phyloP scores from a whole-genome alignment of 1,140 invertebrate species.

The Penaeus vannamei region DNA sequence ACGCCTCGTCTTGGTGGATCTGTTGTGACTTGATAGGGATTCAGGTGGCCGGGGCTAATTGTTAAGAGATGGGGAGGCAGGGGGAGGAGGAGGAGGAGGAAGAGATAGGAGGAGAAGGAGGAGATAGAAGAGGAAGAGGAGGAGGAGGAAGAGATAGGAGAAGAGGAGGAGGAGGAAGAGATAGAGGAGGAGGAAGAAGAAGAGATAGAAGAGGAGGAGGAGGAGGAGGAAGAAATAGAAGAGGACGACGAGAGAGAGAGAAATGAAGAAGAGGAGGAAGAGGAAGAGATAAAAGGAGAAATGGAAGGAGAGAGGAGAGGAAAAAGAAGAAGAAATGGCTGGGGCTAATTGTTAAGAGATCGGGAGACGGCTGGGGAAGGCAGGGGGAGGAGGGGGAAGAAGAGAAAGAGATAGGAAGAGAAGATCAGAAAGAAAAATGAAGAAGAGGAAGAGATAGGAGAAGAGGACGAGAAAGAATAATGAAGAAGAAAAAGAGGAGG shows the following conservation, averaged over 20 bases:
- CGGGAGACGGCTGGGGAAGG: not conserved
- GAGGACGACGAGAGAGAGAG: not conserved
- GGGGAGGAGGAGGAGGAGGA: not conserved
- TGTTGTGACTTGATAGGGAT: conserved; percentile 47
- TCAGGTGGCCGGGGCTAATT: conserved; percentile 47
- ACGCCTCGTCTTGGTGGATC: conserved; percentile 44
- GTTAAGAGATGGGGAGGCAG: conserved; percentile 39
- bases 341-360: conserved; percentile 1
- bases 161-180: too few species aligned
- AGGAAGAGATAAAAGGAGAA: too few species aligned
- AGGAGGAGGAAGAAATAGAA: not conserved
- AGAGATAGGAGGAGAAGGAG: too few species aligned
- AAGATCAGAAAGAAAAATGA: too few species aligned
- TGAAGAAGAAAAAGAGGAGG: too few species aligned
- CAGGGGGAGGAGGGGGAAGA: not conserved
- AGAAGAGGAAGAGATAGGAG: not conserved
- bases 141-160: too few species aligned
- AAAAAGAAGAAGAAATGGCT: not conserved
- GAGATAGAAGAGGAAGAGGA: too few species aligned
- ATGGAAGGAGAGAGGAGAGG: not conserved
- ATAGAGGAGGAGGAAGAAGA: too few species aligned
- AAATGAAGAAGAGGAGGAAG: too few species aligned
- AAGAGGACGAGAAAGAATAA: not conserved
- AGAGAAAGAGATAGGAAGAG: too few species aligned
- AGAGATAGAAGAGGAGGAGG: too few species aligned